phyloP scores from a whole-genome alignment of 2,888 invertebrate genomes.

The Drosophila suboccidentalis region DNA sequence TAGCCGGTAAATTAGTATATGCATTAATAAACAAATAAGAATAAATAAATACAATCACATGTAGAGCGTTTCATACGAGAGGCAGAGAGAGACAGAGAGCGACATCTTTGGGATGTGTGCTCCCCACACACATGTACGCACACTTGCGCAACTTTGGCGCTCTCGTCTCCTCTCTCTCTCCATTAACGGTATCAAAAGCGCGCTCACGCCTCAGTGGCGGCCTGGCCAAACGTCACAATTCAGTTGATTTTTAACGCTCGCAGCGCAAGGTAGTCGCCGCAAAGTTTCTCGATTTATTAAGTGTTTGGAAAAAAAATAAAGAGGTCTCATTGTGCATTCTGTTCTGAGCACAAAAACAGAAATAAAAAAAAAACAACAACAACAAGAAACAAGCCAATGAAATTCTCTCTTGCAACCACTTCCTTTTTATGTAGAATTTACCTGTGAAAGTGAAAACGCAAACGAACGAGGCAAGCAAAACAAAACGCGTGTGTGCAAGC shows the following conservation, averaged over 20 bases:
- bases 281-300: conserved; percentile 33
- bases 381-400: conserved; percentile 28
- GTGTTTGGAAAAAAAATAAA: conserved; percentile 13
- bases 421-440: conserved; percentile 62
- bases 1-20: conserved; percentile 49
- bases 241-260: conserved; percentile 67
- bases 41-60: conserved; percentile 44
- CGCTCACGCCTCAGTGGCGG: conserved; percentile 51
- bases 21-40: conserved; percentile 26
- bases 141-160: conserved; percentile 50
- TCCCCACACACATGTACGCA: too few species aligned
- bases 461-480: conserved; percentile 78
- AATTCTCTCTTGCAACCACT: conserved; percentile 41
- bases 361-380: conserved; percentile 5
- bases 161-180: conserved; percentile 33
- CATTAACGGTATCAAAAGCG: conserved; percentile 69
- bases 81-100: conserved; percentile 17
- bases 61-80: conserved; percentile 1
- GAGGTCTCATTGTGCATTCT: conserved; percentile 31
- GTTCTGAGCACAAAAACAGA: conserved; percentile 24
- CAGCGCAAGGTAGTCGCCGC: conserved; percentile 65
- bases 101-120: conserved; percentile 8
- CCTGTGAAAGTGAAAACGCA: conserved; percentile 81
- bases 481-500: conserved; percentile 72
- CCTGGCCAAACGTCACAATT: conserved; percentile 46